These are phyloP conservation scores for Stenodema calcarata DNA, from an alignment of 2,888 invertebrate genomes.

Conservation along the genomic window DNA sequence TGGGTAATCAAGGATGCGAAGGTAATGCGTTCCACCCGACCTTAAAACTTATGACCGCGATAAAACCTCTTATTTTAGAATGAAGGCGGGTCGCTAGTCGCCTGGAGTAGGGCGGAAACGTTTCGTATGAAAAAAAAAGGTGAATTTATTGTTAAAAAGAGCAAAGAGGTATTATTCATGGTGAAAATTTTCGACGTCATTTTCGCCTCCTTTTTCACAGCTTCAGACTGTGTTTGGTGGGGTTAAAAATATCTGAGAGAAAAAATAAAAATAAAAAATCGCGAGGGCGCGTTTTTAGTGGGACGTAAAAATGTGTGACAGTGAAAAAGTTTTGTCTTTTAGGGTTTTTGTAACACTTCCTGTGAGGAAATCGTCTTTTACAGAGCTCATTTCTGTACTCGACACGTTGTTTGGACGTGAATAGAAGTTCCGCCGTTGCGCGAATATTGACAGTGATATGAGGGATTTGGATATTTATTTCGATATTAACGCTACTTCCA, in stretches of 20 bases:
- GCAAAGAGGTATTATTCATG: constrained; percentile 53
- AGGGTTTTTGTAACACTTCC: neutral
- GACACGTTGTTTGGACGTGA: no score
- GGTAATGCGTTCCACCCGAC: constrained; percentile 6
- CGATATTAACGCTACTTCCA: no score
- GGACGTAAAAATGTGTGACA: constrained; percentile 34
- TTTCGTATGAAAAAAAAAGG: constrained; percentile 24
- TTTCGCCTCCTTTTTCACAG: neutral
- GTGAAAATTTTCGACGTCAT: constrained; percentile 50
- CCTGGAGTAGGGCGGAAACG: neutral
- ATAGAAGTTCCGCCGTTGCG: no score
- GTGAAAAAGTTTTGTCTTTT: constrained; percentile 15
- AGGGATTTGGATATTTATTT: no score
- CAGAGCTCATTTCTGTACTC: no score
- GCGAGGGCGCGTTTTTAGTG: neutral
- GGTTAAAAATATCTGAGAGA: constrained; percentile 26
- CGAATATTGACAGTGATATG: no score
- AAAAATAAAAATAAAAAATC: no score
- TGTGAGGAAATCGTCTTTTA: no score
- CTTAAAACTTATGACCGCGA: constrained; percentile 30
- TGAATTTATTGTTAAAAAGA: constrained; percentile 53
- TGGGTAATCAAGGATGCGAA: constrained; percentile 32
- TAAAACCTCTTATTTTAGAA: constrained; percentile 37
- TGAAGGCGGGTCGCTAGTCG: constrained; percentile 17
- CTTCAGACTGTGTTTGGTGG: neutral